Base-by-base conservation (phyloP, 1,140 invertebrate genomes). In the Anastrepha obliqua region DNA sequence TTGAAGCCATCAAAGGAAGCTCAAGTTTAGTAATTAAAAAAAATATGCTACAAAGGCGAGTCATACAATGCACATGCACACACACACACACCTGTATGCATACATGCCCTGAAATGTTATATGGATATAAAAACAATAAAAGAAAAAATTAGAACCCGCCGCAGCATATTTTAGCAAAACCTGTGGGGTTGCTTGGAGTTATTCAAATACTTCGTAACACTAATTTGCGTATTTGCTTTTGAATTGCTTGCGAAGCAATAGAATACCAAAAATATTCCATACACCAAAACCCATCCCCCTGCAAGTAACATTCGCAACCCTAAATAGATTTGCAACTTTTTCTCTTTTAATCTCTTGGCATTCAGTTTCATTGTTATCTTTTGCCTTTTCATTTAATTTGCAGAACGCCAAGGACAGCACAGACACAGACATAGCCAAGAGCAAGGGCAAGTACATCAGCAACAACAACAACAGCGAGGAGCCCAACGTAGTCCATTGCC, bases 221-320 rank as follows among this genome's bases (percentile, higher is more conserved):
- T 86, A 86, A 86, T 86, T 86, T 86, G 85, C 85, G 85, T 59
- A 86, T 86, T 86, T 62, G 85, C 85, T n/a, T 60, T 60, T 17
- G 85, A 87, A 87, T 85, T 85, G 70, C 51, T 51, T 85, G 74
- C 65, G 65, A 87, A 87, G 42, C 42, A 42, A n/a, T 47, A n/a
- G 74, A 51, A 55, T n/a, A 55, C n/a, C 44, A 81, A 85, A 85
- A 42, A 85, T 39, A 8, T 59, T 29, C 51, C 13, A n/a, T 86
- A 13, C 17, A n/a, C 9, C 13, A 6, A 6, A 9, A 11, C 81
- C n/a, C 81, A 39, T 29, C 3, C 81, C 20, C 20, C 29, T 29
- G 29, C 8, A 86, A 6, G 20, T 29, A 15, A 5, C 51, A 29
- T 60, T 39, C 20, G 85, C 85, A 86, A 86, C 85, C 85, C 85